Conservation (phyloP, 2,113 vertebrate species). For the Lophius piscatorius region DNA sequence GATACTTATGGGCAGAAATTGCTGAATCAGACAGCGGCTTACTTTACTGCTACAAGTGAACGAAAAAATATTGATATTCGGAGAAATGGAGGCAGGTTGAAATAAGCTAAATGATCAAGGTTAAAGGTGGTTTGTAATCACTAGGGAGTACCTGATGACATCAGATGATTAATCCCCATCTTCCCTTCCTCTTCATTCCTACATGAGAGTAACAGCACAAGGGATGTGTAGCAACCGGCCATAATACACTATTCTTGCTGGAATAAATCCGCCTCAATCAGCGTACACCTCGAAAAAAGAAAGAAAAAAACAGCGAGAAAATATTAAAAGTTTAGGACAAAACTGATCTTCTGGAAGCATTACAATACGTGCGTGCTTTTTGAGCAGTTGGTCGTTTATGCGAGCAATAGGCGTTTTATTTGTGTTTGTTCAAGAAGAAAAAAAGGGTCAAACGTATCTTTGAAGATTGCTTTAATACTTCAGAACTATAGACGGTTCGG, state of each 20-base stretch:
- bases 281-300: background rate
- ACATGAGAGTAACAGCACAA: slow-evolving; percentile 29
- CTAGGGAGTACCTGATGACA: slow-evolving; percentile 63
- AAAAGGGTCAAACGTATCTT: slow-evolving; percentile 22
- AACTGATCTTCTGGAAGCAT: background rate
- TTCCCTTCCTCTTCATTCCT: slow-evolving; percentile 31
- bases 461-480: slow-evolving; percentile 60
- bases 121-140: slow-evolving; percentile 61
- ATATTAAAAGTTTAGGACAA: slow-evolving; percentile 20
- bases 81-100: slow-evolving; percentile 27
- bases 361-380: slow-evolving; percentile 12
- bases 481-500: slow-evolving; percentile 50
- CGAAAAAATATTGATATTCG: slow-evolving; percentile 57
- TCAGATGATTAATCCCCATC: slow-evolving; percentile 58
- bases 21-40: slow-evolving; percentile 58
- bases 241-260: slow-evolving; percentile 39
- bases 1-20: slow-evolving; percentile 53
- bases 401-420: slow-evolving; percentile 13
- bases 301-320: slow-evolving; percentile 7
- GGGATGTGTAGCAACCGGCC: slow-evolving; percentile 31
- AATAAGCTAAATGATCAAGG: slow-evolving; percentile 56
- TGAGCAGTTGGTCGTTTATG: slow-evolving; percentile 41
- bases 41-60: slow-evolving; percentile 58
- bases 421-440: slow-evolving; percentile 21
- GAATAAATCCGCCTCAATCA: slow-evolving; percentile 35